Percentiles rank a stretch among this genome's conserved stretches.
Conservation (phyloP, 2,888 invertebrate genomes). For the Piscicola geometra region DNA sequence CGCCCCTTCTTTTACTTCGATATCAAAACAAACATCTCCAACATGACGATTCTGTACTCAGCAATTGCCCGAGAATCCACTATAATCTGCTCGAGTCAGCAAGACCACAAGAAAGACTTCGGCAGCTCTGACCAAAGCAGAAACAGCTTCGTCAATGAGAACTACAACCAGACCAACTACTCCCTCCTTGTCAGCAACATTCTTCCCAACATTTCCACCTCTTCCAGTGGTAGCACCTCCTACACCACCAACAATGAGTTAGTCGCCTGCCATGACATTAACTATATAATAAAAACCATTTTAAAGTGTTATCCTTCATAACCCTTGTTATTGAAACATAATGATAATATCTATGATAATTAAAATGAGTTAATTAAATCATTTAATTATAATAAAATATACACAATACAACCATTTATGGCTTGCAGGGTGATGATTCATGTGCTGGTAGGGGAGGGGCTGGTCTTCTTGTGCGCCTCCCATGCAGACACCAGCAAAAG, state of each 20-base stretch:
- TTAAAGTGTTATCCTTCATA: too few species aligned
- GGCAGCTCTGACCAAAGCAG: not conserved
- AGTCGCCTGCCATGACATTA: too few species aligned
- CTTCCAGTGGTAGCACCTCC: conserved; percentile 50
- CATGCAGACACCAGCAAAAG: conserved; percentile 48
- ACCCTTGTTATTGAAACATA: too few species aligned
- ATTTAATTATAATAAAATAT: too few species aligned
- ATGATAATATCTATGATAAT: not conserved
- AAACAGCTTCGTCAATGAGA: conserved; percentile 36
- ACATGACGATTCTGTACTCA: conserved; percentile 48
- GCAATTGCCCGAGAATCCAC: conserved; percentile 50
- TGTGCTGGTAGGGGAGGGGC: conserved; percentile 52
- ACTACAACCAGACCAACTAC: conserved; percentile 45
- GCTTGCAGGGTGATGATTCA: conserved; percentile 51
- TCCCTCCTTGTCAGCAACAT: conserved; percentile 48
- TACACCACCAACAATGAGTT: conserved; percentile 51
- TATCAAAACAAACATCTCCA: too few species aligned
- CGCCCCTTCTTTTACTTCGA: too few species aligned
- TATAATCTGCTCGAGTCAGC: conserved; percentile 50
- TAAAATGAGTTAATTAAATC: too few species aligned
- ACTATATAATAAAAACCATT: too few species aligned
- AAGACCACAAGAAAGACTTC: not conserved
- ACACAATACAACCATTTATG: too few species aligned
- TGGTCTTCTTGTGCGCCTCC: conserved; percentile 52
- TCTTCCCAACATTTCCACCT: conserved; percentile 50